phyloP scores from a whole-genome alignment of 2,888 invertebrate species.

The Cheilosia impressa region DNA sequence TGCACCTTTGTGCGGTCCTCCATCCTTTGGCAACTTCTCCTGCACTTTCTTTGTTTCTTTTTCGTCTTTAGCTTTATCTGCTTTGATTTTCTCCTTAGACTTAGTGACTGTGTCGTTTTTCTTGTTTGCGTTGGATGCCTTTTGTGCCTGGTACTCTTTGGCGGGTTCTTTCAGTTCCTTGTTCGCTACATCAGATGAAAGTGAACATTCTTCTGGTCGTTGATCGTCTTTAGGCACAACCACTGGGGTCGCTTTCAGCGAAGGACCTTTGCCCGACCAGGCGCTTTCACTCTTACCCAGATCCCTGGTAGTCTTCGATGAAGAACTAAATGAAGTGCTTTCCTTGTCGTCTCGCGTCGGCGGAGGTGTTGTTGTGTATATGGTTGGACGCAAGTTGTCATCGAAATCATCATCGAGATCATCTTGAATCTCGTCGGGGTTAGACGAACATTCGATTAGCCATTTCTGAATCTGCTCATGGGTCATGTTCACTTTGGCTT shows the following conservation, averaged over 20 bases:
- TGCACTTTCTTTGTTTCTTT: slow-evolving; percentile 71
- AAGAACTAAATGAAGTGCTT: slow-evolving; percentile 81
- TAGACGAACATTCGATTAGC: slow-evolving; percentile 85
- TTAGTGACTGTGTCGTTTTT: slow-evolving; percentile 43
- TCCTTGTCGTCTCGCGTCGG: slow-evolving; percentile 82
- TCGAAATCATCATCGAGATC: slow-evolving; percentile 83
- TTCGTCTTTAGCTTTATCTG: slow-evolving; percentile 71
- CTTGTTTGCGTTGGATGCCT: slow-evolving; percentile 39
- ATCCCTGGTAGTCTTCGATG: slow-evolving; percentile 82
- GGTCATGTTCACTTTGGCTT: slow-evolving; percentile 88
- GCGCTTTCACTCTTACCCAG: slow-evolving; percentile 82
- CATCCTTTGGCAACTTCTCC: slow-evolving; percentile 69
- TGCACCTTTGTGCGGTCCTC: slow-evolving; percentile 74
- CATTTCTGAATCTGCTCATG: slow-evolving; percentile 89
- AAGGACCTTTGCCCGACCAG: slow-evolving; percentile 83
- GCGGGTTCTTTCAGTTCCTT: slow-evolving; percentile 56
- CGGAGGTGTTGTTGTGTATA: slow-evolving; percentile 81
- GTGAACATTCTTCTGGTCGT: slow-evolving; percentile 68
- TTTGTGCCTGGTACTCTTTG: slow-evolving; percentile 60
- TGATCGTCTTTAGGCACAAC: slow-evolving; percentile 78
- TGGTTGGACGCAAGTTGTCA: slow-evolving; percentile 81
- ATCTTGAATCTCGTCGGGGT: slow-evolving; percentile 84
- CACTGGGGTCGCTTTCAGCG: slow-evolving; percentile 82
- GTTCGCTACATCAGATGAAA: slow-evolving; percentile 57
- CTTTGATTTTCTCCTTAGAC: slow-evolving; percentile 67